Base-by-base conservation (phyloP, 2,113 vertebrate species). In the Lasiurus cinereus region DNA sequence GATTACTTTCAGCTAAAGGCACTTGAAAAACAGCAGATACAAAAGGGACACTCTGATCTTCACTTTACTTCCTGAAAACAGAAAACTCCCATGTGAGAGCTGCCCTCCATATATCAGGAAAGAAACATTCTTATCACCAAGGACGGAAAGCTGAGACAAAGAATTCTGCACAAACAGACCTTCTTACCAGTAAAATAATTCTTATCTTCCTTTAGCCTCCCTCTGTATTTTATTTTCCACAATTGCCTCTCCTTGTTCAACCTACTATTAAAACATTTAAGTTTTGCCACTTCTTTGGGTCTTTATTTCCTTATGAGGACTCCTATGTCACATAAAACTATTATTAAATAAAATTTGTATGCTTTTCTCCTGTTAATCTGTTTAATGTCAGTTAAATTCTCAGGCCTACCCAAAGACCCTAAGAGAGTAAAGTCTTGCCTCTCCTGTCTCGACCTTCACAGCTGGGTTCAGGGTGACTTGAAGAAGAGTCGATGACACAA, bases 61-160 rank as follows among this genome's bases (percentile, higher is more conserved):
- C 56, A 13, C 46, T 66, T 92, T 79, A 73, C 54, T 52, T 33
- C 54, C 74, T 89, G 39, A 94, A 70, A 36, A 78, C 54, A 36
- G 14, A 82, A 67, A 86, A 74, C 54, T 91, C 64, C 74, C 74
- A 87, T 2, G 7, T 74, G 59, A 79, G 72, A 94, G 33, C 67
- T 87, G 52, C 56, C 24, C 24, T 87, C 31, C 56, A 87, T 46
- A 24, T 91, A 74, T n/a, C 46, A 48, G 46, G 46, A 82, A 87
- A 87, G 31, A 91, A 85, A 78, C 50, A 85, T n/a, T 62, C 88
- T 91, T 80, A 82, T 87, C 59, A 11, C 33, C 50, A 48, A 86
- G 50, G 39, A 46, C 16, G 7, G 62, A 33, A 91, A 80, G 54
- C 15, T 86, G 82, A 86, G 46, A 91, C 29, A 79, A 39, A 89